Conservation (phyloP, 2,797 vertebrate genomes). For the Notoglanidium macrostoma region DNA sequence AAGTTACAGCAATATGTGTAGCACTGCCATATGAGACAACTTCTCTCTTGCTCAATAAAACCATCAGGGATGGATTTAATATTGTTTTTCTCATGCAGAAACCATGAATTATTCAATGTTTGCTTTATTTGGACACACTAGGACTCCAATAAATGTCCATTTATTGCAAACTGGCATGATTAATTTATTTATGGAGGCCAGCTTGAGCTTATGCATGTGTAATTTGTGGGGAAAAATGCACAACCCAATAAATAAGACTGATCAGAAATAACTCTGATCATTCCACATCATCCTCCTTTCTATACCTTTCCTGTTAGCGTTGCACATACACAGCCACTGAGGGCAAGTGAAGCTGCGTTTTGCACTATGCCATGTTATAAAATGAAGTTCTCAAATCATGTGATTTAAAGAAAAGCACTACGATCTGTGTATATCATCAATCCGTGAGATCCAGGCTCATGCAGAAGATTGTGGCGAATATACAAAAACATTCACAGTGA, state of each 20-base stretch:
- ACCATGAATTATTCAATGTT: constrained; percentile 1
- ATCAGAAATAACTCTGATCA: background rate
- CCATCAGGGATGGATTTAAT: background rate
- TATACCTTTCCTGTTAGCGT: background rate
- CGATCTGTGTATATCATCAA: background rate
- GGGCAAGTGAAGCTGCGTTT: background rate
- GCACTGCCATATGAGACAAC: background rate
- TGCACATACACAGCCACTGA: background rate
- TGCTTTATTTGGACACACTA: background rate
- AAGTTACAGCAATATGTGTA: too few relatives aligned
- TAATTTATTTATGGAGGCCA: background rate
- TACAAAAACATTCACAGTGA: background rate
- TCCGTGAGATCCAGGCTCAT: background rate
- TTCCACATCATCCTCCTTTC: background rate
- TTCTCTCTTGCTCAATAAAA: background rate
- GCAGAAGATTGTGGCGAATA: background rate
- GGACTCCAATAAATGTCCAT: background rate
- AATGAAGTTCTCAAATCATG: background rate
- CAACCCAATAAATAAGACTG: background rate
- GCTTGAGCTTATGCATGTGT: background rate
- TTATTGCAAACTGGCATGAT: background rate
- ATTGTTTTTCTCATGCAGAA: background rate
- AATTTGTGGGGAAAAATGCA: background rate
- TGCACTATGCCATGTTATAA: background rate
- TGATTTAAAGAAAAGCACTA: background rate